phyloP scores from a whole-genome alignment of 1,140 invertebrate species.

The Drosophila oshimai region DNA sequence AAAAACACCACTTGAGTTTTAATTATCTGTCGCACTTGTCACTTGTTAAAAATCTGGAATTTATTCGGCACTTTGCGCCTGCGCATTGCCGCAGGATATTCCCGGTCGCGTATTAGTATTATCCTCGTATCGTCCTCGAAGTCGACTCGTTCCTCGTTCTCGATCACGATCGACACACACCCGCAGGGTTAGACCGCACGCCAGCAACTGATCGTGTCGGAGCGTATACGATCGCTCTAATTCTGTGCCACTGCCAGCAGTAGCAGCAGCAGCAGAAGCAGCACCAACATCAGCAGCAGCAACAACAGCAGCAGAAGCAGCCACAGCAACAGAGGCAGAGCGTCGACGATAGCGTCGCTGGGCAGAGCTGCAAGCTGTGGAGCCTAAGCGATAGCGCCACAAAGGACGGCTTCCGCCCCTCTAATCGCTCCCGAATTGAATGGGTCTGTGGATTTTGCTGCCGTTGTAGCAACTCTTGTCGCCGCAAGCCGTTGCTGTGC shows the following conservation, averaged over 20 bases:
- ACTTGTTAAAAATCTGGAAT: conserved; percentile 19
- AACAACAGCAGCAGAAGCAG: neutral
- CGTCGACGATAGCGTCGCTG: conserved; percentile 11
- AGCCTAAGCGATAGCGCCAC: conserved; percentile 28
- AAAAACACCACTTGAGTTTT: conserved; percentile 60
- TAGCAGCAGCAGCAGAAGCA: conserved; percentile 10
- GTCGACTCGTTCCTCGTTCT: conserved; percentile 30
- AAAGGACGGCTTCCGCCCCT: conserved; percentile 45
- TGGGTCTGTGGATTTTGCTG: neutral
- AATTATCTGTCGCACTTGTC: conserved; percentile 65
- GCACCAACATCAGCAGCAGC: neutral
- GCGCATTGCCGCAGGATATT: conserved; percentile 60
- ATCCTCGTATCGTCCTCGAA: conserved; percentile 17
- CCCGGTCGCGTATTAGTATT: neutral
- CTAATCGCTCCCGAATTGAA: conserved; percentile 34
- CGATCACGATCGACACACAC: conserved; percentile 57
- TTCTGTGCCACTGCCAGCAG: conserved; percentile 55
- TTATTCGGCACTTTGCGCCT: conserved; percentile 61
- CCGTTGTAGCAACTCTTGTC: neutral
- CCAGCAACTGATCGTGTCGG: conserved; percentile 66
- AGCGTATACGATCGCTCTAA: conserved; percentile 65
- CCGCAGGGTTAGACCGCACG: conserved; percentile 72
- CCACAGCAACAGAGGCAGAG: neutral
- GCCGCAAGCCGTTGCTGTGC: too few relatives aligned
- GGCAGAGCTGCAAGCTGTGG: neutral